A percentile compares a stretch with the other conserved stretches of the same genome.
Evolutionary conservation across 2,113 vertebrate genomes (phyloP).

Genomic region (Upupa epops): DNA sequence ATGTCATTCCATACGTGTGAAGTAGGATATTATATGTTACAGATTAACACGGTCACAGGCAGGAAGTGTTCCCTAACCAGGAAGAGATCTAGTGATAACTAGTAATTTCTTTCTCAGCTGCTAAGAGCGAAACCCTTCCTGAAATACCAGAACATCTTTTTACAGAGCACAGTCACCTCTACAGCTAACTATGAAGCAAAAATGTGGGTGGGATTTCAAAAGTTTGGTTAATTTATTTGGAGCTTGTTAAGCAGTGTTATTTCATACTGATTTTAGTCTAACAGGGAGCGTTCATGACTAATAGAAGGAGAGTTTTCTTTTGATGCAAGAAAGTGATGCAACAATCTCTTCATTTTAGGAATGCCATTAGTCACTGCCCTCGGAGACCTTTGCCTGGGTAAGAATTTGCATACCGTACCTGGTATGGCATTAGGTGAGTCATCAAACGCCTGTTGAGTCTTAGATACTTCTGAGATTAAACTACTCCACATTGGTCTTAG

Average conservation of each 20-base stretch:
- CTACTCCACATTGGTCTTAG: neutral
- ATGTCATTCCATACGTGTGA: neutral
- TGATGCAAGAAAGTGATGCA: neutral
- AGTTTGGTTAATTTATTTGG: neutral
- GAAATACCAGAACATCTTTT: conserved; percentile 5
- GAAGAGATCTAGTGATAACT: conserved; percentile 33
- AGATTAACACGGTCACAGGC: neutral
- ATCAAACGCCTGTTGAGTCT: neutral
- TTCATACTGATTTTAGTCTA: neutral
- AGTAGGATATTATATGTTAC: conserved; percentile 10
- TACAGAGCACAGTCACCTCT: neutral
- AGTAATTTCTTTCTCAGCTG: conserved; percentile 21
- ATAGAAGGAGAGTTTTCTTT: neutral
- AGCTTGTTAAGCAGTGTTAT: neutral
- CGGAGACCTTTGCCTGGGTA: neutral
- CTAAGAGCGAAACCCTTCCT: conserved; percentile 16
- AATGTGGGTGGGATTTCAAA: neutral
- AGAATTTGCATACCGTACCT: neutral
- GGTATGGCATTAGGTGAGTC: neutral
- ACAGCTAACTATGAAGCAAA: neutral
- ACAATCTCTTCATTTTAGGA: neutral
- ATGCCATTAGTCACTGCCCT: conserved; percentile 20
- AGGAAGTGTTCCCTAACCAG: conserved; percentile 24
- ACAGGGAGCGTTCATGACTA: neutral
- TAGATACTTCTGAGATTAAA: neutral